Base-by-base conservation (phyloP, 2,113 vertebrate genomes). In the Melanerpes formicivorus region DNA sequence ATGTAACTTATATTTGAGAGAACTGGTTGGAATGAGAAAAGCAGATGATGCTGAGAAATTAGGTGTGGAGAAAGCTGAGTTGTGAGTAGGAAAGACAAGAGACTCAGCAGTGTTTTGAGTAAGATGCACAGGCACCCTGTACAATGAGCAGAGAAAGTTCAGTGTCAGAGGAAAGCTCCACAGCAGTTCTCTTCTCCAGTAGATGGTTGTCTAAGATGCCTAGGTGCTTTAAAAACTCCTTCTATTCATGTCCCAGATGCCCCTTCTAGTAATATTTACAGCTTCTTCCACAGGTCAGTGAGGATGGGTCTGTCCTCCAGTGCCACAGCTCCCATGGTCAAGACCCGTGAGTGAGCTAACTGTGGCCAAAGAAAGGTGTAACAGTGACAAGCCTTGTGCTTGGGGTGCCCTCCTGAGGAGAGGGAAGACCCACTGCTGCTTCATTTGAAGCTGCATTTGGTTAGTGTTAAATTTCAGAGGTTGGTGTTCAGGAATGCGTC, bases 331-430 rank as follows among this genome's bases (percentile, higher is more conserved):
- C 18, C 58, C 58, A 34, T 63, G 22, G 42, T 58, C 42, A 30
- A 87, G 91, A 70, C 14, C 34, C 12, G 1, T n/a, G 56, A 29
- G 18, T 75, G 66, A 74, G 11, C 27, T 42, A 37, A 27, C 44
- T 10, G 56, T 71, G 32, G 25, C 44, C 4, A 3, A 29, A 59
- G 62, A 25, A 15, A 44, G 21, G 27, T 0, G 2, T 2, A 0
- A 14, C 48, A 46, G 18, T 63, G 58, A 26, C 48, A 17, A 37
- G 11, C 32, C 37, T 82, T 1, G 0, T 74, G 19, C 10, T 62
- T 80, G 29, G 46, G 29, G 7, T 81, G 15, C n/a, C 12, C 23
- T 67, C 7, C 27, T 74, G 21, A 56, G 11, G 30, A 59, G 2
- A 78, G 42, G 17, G 50, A 62, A 66, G n/a, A 48, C 11, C 3